Evolutionary conservation across 2,888 invertebrate species (phyloP).

Genomic region (Eumacrocentrus americanus): DNA sequence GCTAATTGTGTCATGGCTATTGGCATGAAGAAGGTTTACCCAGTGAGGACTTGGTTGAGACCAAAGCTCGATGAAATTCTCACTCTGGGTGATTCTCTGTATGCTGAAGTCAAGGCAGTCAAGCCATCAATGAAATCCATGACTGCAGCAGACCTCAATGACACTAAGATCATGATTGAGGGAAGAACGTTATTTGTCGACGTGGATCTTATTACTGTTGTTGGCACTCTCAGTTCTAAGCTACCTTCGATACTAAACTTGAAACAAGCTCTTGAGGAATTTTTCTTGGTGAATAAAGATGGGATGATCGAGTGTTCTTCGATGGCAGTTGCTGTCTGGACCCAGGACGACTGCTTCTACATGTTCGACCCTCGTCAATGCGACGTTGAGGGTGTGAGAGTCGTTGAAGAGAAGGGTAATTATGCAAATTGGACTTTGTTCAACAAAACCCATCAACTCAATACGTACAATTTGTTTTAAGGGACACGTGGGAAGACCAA

Average conservation of each 20-base stretch:
- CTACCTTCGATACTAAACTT: slow-evolving; percentile 44
- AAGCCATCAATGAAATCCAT: slow-evolving; percentile 46
- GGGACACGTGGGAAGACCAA: slow-evolving; percentile 28
- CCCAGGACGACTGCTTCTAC: slow-evolving; percentile 66
- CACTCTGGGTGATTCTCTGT: slow-evolving; percentile 44
- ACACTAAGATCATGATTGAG: slow-evolving; percentile 41
- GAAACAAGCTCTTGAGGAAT: slow-evolving; percentile 49
- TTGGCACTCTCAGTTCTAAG: slow-evolving; percentile 52
- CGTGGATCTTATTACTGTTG: slow-evolving; percentile 49
- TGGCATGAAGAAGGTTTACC: slow-evolving; percentile 46
- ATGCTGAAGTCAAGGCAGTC: slow-evolving; percentile 39
- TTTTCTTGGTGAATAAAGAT: slow-evolving; percentile 48
- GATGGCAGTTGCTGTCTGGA: slow-evolving; percentile 65
- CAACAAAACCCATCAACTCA: too few relatives aligned
- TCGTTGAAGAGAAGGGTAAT: slow-evolving; percentile 39
- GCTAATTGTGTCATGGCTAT: slow-evolving; percentile 50
- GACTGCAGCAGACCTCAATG: slow-evolving; percentile 48
- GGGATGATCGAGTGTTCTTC: slow-evolving; percentile 51
- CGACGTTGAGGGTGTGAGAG: slow-evolving; percentile 51
- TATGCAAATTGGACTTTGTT: too few relatives aligned
- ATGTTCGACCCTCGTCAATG: slow-evolving; percentile 68
- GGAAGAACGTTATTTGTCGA: slow-evolving; percentile 43
- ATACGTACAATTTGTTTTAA: too few relatives aligned
- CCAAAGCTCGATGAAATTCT: slow-evolving; percentile 51
- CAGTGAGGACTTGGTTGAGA: slow-evolving; percentile 52